phyloP scores from a whole-genome alignment of 1,140 invertebrate genomes.

The Lithobius niger region DNA sequence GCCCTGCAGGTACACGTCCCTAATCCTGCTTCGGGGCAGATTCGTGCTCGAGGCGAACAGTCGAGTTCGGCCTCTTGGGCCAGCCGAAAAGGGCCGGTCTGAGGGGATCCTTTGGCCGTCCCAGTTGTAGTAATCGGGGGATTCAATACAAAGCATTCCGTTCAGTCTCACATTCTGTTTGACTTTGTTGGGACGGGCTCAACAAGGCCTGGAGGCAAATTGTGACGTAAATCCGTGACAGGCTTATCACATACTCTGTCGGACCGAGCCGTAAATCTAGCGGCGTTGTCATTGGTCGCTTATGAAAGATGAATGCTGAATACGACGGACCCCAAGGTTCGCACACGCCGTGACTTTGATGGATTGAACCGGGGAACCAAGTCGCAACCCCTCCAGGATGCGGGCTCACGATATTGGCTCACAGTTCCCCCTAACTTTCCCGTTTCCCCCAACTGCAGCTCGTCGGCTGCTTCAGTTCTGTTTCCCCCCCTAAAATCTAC shows the following conservation, averaged over 20 bases:
- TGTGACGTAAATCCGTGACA: constrained; percentile 7
- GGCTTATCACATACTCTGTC: constrained; percentile 1
- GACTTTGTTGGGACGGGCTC: background rate
- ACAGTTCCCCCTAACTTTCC: background rate
- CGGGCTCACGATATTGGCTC: background rate
- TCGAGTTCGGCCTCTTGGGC: no score
- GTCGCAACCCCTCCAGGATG: background rate
- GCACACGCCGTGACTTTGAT: background rate
- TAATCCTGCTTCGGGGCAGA: no score
- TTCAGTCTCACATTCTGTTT: background rate
- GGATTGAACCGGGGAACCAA: background rate
- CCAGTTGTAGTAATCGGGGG: no score
- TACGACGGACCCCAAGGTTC: background rate
- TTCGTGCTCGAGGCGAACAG: no score
- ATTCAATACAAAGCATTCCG: background rate
- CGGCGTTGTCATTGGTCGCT: constrained; percentile 1
- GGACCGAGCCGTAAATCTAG: background rate
- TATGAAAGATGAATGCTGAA: constrained; percentile 6
- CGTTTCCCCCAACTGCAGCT: background rate
- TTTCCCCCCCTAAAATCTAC: no score
- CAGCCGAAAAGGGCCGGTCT: no score
- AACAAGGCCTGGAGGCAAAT: background rate
- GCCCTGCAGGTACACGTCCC: no score
- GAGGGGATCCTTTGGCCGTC: no score
- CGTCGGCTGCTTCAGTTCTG: no score